Evolutionary conservation across 2,113 vertebrate species (phyloP), one percentile per base, ranked within the genome.

Genomic region (Phalacrocorax pelagicus): DNA sequence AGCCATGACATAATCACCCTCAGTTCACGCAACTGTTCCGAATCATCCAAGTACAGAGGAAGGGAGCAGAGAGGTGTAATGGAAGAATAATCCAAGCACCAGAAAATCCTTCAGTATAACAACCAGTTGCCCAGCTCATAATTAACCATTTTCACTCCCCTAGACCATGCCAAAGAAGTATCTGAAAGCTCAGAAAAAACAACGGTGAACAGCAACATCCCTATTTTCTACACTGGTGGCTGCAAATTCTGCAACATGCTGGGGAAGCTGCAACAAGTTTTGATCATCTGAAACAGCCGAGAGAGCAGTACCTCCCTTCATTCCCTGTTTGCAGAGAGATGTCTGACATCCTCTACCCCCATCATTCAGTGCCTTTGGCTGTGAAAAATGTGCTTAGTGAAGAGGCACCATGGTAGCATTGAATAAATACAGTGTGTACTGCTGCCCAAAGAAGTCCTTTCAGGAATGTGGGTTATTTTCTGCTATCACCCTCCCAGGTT

Each of bases 191-290:
- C 80, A 81, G 52, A 30, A 61, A 86, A 81, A 81, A 69, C 15
- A 5, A 63, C 6, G 26, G 20, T n/a, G 40, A 77, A 80, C 24
- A 83, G 32, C 34, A 90, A 24, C 30, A 32, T 75, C 24, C 24
- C 30, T 49, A 3, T 81, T 87, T 71, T 92, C 29, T 27, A 57
- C 0, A 0, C 52, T 36, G 21, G 12, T 23, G 34, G 34, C 32
- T 75, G 79, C 18, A 91, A 79, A 96, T 95, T 72, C 94, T 84
- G 66, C n/a, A 70, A 49, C 17, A 72, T 40, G 5, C 0, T 23
- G 49, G 14, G 62, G 70, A 90, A 86, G 46, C 73, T 88, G 88
- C 94, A 91, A 95, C 92, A 97, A 92, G 89, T 95, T 79, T 42
- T 49, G 26, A 83, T 27, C 24, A 72, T 42, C 59, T 34, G 83